Evolutionary conservation across 2,888 invertebrate genomes (phyloP), one percentile per base, ranked within the genome.

Genomic region (Cyrtodaria siliqua): DNA sequence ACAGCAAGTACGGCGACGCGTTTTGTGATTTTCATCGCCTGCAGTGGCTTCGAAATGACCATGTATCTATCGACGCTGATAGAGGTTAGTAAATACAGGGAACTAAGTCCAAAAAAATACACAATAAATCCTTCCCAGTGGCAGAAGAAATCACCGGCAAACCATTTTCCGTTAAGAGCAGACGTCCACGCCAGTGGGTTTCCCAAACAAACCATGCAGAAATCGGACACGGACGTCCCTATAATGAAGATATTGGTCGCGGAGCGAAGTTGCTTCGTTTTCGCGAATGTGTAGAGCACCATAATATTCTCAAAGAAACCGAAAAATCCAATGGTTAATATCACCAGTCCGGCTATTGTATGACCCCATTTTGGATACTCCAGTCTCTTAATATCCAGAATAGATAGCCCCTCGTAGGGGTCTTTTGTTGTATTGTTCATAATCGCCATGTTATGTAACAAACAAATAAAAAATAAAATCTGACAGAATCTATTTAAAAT

Each of bases 51-150:
- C 29, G 86, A 86, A 50, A 90, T 91, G 26, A 88, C 86, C n/a
- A 88, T 76, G 70, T 88, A 90, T 14, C 89, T 79, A 67, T 90
- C 89, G 2, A 89, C 63, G 9, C 90, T 86, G 16, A 90, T 86
- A 2, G 89, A 87, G 8, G 85, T 82, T 20, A 91, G 70, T 14
- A 89, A 73, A 56, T 89, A 88, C 70, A 91, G 82, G 40, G 87
- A 84, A 3, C 86, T 53, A 24, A 89, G 67, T 6, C 89, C 89
- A 4, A 89, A 69, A 33, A 86, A 86, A 59, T 87, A 90, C 8
- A 89, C 86, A 8, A 79, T 27, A 67, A 90, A 91, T 12, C 85
- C 91, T 49, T 89, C 87, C 20, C 85, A 72, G 24, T 74, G 70
- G 62, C 90, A 91, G 9, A 81, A 70, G 16, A 61, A 57, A 8